phyloP scores from a whole-genome alignment of 1,140 invertebrate genomes.

The Zaprionus taronus region DNA sequence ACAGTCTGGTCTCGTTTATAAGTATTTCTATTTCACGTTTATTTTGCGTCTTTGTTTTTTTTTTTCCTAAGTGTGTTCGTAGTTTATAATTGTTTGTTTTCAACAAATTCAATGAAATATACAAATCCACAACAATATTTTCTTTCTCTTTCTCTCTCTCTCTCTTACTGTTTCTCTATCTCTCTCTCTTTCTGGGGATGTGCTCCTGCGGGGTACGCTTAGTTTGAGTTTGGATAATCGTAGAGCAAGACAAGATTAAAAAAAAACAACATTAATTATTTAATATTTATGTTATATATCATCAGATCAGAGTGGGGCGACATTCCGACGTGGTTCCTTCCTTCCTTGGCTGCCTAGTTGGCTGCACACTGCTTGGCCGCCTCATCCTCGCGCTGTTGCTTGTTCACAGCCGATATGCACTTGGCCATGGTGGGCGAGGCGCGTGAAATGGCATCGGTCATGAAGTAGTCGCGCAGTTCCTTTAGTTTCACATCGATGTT shows the following conservation, averaged over 20 bases:
- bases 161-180: not conserved
- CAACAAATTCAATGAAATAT: slow-evolving; percentile 71
- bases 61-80: slow-evolving; percentile 51
- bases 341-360: slow-evolving; percentile 40
- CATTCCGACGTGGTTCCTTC: not conserved
- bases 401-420: slow-evolving; percentile 95
- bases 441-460: slow-evolving; percentile 98
- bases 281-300: slow-evolving; percentile 61
- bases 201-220: slow-evolving; percentile 20
- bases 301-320: slow-evolving; percentile 40
- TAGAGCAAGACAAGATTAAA: slow-evolving; percentile 49
- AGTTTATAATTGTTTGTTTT: slow-evolving; percentile 61
- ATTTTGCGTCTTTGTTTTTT: slow-evolving; percentile 64
- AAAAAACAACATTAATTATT: slow-evolving; percentile 71
- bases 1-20: not conserved
- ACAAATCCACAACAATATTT: slow-evolving; percentile 37
- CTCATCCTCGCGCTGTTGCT: slow-evolving; percentile 84
- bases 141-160: not conserved
- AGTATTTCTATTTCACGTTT: slow-evolving; percentile 71
- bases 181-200: not conserved
- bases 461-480: slow-evolving; percentile 97
- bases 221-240: slow-evolving; percentile 34
- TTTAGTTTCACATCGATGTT: slow-evolving; percentile 91
- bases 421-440: slow-evolving; percentile 99
- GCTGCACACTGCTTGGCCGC: slow-evolving; percentile 61